Base-by-base conservation (phyloP, 2,888 invertebrate genomes). In the Pseudococcus jackbeardsleyi region DNA sequence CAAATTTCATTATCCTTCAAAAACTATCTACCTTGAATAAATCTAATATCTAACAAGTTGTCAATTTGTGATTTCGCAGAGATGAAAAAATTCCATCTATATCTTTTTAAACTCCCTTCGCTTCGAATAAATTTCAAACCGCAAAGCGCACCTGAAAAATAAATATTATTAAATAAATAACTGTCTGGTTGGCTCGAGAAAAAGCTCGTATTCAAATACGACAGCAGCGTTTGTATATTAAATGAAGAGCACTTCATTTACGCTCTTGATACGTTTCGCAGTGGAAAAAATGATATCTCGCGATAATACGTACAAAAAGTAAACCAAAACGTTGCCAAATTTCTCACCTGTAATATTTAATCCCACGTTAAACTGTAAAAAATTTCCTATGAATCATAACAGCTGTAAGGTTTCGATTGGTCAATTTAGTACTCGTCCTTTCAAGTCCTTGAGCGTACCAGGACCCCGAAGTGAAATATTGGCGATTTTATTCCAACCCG, bases 231-330 rank as follows among this genome's bases (percentile, higher is more conserved):
- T 17, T 17, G n/a, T 19, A 59, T 59, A 59, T 59, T 59, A n/a
- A 59, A 59, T 59, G 59, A 59, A 59, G 59, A 19, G 59, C 59
- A 19, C 59, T 59, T 59, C 59, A 59, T 59, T 59, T 59, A 59
- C 19, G n/a, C 19, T 59, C 59, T 54, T 54, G 59, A 59, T 59
- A 59, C 19, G 6, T 0, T 59, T 59, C 19, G 19, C 19, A 19
- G 19, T 19, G 0, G 17, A 59, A 59, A 59, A 59, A 59, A 54
- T 54, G 54, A 46, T 33, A 33, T 33, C 46, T 46, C 54, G 54
- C 17, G 26, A 50, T 50, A 50, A 15, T 17, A n/a, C n/a, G n/a
- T n/a, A 50, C 17, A 50, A 50, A 50, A 50, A 50, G 12, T 50
- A 15, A 1, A n/a, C n/a, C 12, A 50, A 50, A 50, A 50, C 50